A percentile compares a stretch with the other conserved stretches of the same genome.
Conservation (phyloP, 1,140 invertebrate species). For the Hyphantria cunea region DNA sequence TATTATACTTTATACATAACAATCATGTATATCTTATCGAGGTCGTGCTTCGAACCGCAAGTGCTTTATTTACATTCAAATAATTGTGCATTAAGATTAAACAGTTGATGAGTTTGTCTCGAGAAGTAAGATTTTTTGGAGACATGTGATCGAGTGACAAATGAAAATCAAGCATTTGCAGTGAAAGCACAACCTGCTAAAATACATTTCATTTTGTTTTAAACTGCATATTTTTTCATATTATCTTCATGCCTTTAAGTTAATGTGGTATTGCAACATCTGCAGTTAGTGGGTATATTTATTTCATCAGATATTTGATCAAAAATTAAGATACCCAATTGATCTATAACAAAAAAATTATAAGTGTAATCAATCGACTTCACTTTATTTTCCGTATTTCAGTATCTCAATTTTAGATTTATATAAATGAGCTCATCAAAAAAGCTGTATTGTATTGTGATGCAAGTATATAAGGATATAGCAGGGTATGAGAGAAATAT, state of each 20-base stretch:
- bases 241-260: constrained; percentile 35
- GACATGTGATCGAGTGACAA: too few species aligned
- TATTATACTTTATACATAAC: constrained; percentile 26
- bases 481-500: neutral
- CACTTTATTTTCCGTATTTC: too few species aligned
- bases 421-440: constrained; percentile 8
- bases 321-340: too few species aligned
- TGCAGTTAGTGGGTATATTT: constrained; percentile 31
- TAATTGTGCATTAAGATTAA: constrained; percentile 5
- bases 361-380: too few species aligned
- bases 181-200: constrained; percentile 16
- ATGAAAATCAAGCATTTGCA: constrained; percentile 12
- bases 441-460: constrained; percentile 21
- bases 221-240: constrained; percentile 8
- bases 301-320: neutral
- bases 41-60: constrained; percentile 24
- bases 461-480: constrained; percentile 25
- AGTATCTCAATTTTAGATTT: too few species aligned
- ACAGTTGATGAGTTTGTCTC: neutral
- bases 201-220: constrained; percentile 10
- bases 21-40: constrained; percentile 28
- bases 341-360: too few species aligned
- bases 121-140: too few species aligned
- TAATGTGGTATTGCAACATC: constrained; percentile 25
- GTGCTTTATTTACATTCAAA: constrained; percentile 13